Base-by-base conservation (phyloP, 2,113 vertebrate species). In the Melanocharis versteri region DNA sequence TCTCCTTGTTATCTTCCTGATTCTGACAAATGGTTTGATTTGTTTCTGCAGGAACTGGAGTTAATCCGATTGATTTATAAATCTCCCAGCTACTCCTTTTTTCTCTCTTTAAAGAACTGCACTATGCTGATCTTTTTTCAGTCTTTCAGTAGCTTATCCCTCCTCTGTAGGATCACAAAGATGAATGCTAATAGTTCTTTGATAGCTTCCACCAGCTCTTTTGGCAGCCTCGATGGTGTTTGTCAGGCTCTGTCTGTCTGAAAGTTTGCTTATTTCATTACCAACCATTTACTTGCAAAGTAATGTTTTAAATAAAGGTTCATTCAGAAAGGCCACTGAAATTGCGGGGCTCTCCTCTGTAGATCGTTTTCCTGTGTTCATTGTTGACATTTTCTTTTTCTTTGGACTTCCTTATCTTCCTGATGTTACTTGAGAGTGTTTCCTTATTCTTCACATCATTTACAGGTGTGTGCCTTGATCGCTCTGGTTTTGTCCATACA, bases 1-100 rank as follows among this genome's bases (percentile, higher is more conserved):
- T 86, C 83, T 96, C 42, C 79, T 75, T 83, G 68, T 92, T 97
- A 83, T 96, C 86, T 40, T 87, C 64, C 47, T 58, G 72, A 92
- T 92, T 83, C 91, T 94, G 95, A 92, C 92, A 93, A 96, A 93
- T 83, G 72, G 72, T 91, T 95, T 94, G 83, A 89, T 88, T 95
- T 97, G 62, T 94, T 96, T 94, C 96, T 93, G 54, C 68, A 62
- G 90, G 68, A 90, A 28, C 68, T 89, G 79, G 50, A 77, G 50
- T 83, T 95, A 83, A 94, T 93, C 76, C 12, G 42, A 90, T 95
- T 85, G 92, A 93, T 95, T 94, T 95, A 96, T 94, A 64, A 83
- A 93, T 94, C 92, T 94, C 76, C 15, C 68, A 90, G 69, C 71
- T 90, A 54, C 28, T 83, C 27, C 19, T 85, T 93, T 95, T 84